Base-by-base conservation (phyloP, 2,797 vertebrate genomes). In the Hypotaenidia philippensis region DNA sequence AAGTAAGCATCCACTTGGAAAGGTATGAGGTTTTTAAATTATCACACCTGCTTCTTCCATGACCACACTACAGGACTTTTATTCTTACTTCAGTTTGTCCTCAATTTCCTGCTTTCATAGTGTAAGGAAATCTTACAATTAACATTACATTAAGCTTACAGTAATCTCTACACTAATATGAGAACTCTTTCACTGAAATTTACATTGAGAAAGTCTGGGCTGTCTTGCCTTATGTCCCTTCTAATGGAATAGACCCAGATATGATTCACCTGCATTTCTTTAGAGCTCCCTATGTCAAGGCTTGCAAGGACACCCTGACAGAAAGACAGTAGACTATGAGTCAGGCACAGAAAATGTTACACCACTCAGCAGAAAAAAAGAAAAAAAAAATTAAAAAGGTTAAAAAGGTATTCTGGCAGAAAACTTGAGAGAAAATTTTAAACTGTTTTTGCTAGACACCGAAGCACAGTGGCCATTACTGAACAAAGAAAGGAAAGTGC, bases 201-300 rank as follows among this genome's bases (percentile, higher is more conserved):
- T 47, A 23, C 11, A 3, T 63, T 74, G 20, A n/a, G 23, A 32
- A 81, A 52, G 9, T 29, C 34, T 31, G 49, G 11, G 14, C 5
- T 65, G 9, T 63, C 29, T 32, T 68, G 15, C 29, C 20, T 57
- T 44, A 31, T 17, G 13, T 52, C 32, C 16, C 8, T 59, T 68
- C 18, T 52, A 44, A 49, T 27, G 18, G 34, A 49, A 63, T 8
- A n/a, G n/a, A 50, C 31, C 8, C 31, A 44, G 47, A 49, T 74
- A 93, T 92, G 83, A 85, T 92, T 97, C 61, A 78, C 9, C 9
- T 84, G 36, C 76, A 92, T 95, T 97, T 98, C 92, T 96, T 96
- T 96, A 84, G 96, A 97, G 68, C 90, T 98, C 77, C 91, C 83
- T 83, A 89, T 72, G 75, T 92, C 96, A 83, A 97, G 59, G 87